Evolutionary conservation across 2,888 invertebrate genomes (phyloP).

Genomic region (Formica aserva): DNA sequence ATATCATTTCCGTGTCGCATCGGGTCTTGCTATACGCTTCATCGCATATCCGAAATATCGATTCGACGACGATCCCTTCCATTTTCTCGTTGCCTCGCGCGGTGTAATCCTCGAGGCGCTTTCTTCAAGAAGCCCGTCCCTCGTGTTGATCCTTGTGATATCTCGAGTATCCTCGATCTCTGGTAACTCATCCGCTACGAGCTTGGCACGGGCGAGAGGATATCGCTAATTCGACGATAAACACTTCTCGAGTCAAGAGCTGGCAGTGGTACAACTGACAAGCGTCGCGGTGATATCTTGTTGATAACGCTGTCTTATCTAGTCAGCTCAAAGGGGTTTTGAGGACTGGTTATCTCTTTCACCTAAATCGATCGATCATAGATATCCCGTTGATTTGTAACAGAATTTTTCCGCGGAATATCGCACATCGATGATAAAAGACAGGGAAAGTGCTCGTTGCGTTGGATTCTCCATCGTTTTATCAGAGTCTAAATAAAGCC

Average conservation of each 20-base stretch:
- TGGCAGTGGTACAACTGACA: conserved; percentile 9
- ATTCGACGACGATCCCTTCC: conserved; percentile 32
- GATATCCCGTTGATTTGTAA: conserved; percentile 8
- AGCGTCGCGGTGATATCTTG: conserved; percentile 53
- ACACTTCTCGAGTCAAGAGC: conserved; percentile 36
- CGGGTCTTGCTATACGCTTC: conserved; percentile 14
- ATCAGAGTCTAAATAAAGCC: conserved; percentile 45
- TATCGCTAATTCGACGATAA: conserved; percentile 58
- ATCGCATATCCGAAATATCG: conserved; percentile 8
- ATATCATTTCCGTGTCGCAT: conserved; percentile 37
- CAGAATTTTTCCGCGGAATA: conserved; percentile 16
- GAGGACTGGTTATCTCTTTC: conserved; percentile 35
- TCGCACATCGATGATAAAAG: neutral
- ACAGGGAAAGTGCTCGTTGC: conserved; percentile 29
- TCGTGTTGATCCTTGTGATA: conserved; percentile 37
- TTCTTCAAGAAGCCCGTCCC: conserved; percentile 41
- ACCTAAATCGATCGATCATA: conserved; percentile 36
- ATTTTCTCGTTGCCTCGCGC: neutral
- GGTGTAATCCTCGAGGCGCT: conserved; percentile 21
- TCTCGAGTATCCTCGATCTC: conserved; percentile 45
- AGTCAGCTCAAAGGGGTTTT: conserved; percentile 18
- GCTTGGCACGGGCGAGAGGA: conserved; percentile 2
- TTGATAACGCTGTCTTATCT: conserved; percentile 46
- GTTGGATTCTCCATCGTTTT: conserved; percentile 64
- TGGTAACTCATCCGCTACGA: conserved; percentile 34